phyloP scores from a whole-genome alignment of 2,888 invertebrate species.

The Ormia ochracea region DNA sequence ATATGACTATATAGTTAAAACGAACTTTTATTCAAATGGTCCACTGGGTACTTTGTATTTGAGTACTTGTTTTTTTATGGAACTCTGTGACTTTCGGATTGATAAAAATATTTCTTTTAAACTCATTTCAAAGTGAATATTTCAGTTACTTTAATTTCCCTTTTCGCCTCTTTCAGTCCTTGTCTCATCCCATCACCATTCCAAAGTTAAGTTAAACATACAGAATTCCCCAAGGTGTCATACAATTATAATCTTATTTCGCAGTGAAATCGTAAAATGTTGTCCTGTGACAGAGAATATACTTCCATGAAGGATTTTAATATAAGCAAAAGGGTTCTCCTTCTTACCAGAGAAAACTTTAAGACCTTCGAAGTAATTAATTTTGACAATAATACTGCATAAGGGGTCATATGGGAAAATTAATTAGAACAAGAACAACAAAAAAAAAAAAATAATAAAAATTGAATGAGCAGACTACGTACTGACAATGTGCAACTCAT shows the following conservation, averaged over 20 bases:
- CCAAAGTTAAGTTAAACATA: neutral
- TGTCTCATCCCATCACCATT: neutral
- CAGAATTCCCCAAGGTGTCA: neutral
- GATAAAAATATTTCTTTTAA: too few relatives aligned
- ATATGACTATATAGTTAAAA: too few relatives aligned
- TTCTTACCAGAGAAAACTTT: neutral
- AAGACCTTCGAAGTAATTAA: constrained; percentile 19
- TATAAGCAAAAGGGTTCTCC: neutral
- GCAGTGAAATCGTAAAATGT: neutral
- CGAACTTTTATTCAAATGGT: too few relatives aligned
- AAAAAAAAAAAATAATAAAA: neutral
- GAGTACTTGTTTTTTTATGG: too few relatives aligned
- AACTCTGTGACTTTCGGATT: too few relatives aligned
- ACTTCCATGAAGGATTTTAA: neutral
- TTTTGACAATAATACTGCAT: constrained; percentile 21
- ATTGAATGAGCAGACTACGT: neutral
- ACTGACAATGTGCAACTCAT: neutral
- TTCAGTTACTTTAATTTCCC: neutral
- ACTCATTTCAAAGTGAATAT: too few relatives aligned
- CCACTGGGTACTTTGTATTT: too few relatives aligned
- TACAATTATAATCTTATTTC: neutral
- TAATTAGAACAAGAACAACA: neutral
- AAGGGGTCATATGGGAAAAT: constrained; percentile 14
- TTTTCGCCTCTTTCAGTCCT: neutral
- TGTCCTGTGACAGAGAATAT: neutral